Percentiles rank a stretch among this genome's conserved stretches.
Evolutionary conservation across 2,113 vertebrate genomes (phyloP).

Genomic region (Falcunculus frontatus): DNA sequence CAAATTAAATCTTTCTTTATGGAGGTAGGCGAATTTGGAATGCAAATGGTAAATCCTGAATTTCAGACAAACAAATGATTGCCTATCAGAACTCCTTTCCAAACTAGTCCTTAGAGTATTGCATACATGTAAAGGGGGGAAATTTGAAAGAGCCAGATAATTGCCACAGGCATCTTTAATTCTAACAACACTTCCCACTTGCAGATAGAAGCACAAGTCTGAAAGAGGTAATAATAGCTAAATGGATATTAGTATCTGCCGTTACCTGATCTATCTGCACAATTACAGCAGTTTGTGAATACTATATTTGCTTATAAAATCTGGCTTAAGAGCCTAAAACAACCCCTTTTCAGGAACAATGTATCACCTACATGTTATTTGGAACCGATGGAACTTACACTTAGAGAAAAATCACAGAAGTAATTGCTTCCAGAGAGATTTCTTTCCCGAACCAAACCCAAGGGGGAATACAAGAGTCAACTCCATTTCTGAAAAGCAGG

Average conservation of each 20-base stretch:
- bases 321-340: constrained; percentile 8
- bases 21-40: not conserved
- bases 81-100: constrained; percentile 22
- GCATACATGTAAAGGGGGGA: not conserved
- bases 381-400: constrained; percentile 25
- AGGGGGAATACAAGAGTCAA: not conserved
- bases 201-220: not conserved
- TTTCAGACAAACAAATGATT: constrained; percentile 43
- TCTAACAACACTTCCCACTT: not conserved
- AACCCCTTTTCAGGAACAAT: not conserved
- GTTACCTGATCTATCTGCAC: constrained; percentile 34
- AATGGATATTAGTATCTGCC: constrained; percentile 41
- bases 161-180: constrained; percentile 29
- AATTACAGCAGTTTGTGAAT: constrained; percentile 21
- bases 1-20: not conserved
- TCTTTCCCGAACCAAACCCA: not conserved
- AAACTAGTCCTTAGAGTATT: constrained; percentile 29
- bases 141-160: constrained; percentile 15
- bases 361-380: not conserved
- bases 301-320: constrained; percentile 16
- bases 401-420: constrained; percentile 5
- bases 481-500: not conserved
- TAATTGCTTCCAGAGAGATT: constrained; percentile 52
- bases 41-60: constrained; percentile 15
- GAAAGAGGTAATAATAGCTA: constrained; percentile 40